Percentiles rank a stretch among this genome's conserved stretches.
Evolutionary conservation across 1,140 invertebrate genomes (phyloP).

Genomic region (Oryzaephilus surinamensis): DNA sequence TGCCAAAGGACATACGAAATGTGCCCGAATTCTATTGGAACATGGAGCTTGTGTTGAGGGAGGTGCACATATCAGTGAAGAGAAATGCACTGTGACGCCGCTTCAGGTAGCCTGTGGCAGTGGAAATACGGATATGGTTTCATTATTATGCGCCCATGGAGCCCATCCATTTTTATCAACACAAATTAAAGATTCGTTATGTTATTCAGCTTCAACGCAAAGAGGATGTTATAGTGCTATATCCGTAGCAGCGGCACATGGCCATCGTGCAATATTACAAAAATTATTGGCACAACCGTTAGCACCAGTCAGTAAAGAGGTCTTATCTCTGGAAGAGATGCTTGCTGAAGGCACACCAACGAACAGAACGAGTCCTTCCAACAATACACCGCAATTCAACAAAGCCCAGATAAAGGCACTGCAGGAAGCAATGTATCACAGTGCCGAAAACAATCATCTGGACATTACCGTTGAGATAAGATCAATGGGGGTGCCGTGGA

Average conservation of each 20-base stretch:
- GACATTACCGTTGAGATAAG: constrained; percentile 78
- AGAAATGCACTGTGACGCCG: constrained; percentile 76
- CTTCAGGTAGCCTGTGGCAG: constrained; percentile 73
- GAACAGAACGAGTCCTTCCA: constrained; percentile 18
- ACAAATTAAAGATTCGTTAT: constrained; percentile 67
- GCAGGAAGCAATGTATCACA: constrained; percentile 89
- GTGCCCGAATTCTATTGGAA: constrained; percentile 58
- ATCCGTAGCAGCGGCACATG: constrained; percentile 77
- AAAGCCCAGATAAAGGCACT: constrained; percentile 75
- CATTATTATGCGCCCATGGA: constrained; percentile 66
- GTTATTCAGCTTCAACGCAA: constrained; percentile 74
- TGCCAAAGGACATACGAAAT: constrained; percentile 39
- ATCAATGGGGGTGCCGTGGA: constrained; percentile 77
- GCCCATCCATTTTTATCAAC: constrained; percentile 81
- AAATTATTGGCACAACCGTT: constrained; percentile 69
- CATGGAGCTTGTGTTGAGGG: constrained; percentile 77
- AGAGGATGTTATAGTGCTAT: constrained; percentile 75
- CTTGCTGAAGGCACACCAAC: constrained; percentile 61
- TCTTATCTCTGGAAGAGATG: constrained; percentile 81
- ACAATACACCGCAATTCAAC: constrained; percentile 48
- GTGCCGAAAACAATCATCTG: constrained; percentile 78
- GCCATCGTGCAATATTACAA: constrained; percentile 63
- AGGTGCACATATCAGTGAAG: constrained; percentile 66
- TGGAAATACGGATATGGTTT: constrained; percentile 71
- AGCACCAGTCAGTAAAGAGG: constrained; percentile 53